Conservation (phyloP, 2,113 vertebrate genomes). For the Thomomys bottae region DNA sequence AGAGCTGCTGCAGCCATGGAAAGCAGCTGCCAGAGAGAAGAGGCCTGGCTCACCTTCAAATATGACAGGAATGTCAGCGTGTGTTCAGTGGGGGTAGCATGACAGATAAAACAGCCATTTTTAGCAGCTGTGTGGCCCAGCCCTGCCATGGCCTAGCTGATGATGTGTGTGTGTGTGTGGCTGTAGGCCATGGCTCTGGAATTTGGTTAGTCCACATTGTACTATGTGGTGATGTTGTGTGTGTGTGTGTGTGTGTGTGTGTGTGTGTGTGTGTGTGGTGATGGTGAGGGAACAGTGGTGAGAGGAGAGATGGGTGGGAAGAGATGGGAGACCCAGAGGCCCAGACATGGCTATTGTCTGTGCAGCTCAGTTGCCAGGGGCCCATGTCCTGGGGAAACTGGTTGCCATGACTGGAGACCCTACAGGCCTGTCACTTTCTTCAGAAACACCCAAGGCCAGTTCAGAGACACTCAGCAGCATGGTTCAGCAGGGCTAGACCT, state of each 20-base stretch:
- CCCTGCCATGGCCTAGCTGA: not conserved
- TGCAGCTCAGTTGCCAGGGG: not conserved
- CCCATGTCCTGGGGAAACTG: fast-evolving
- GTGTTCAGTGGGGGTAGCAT: not conserved
- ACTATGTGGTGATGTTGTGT: not conserved
- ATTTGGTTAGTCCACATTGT: not conserved
- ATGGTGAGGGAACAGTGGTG: too few relatives aligned
- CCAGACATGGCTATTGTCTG: not conserved
- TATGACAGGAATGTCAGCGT: slow-evolving; percentile 53
- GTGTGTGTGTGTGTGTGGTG: too few relatives aligned
- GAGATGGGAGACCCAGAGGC: too few relatives aligned
- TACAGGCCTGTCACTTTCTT: not conserved
- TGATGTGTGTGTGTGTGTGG: not conserved
- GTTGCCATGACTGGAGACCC: not conserved
- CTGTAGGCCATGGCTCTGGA: not conserved
- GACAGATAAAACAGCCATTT: not conserved
- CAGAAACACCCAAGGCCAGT: not conserved
- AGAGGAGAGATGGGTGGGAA: not conserved
- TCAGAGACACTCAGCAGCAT: not conserved
- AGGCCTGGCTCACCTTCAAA: not conserved
- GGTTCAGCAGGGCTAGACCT: fast-evolving
- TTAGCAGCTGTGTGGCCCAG: not conserved
- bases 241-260: too few relatives aligned
- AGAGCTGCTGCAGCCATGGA: not conserved
- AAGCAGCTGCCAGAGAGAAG: slow-evolving; percentile 38